These are phyloP conservation scores for Formica exsecta DNA, from an alignment of 1,140 invertebrate genomes.

Conservation along the genomic window DNA sequence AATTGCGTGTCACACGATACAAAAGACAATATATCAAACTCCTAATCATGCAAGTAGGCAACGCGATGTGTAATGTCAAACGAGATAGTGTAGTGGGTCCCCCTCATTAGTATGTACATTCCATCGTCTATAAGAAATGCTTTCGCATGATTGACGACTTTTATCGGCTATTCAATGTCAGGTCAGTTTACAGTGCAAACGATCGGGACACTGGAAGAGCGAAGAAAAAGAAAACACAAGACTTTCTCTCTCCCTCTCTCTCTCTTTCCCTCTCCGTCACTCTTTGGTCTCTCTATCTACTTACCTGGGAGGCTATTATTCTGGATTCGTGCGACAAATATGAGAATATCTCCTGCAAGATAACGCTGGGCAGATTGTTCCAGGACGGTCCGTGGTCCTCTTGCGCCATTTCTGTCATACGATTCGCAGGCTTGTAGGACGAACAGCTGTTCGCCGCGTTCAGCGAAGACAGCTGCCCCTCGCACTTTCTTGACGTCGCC, in stretches of 20 bases:
- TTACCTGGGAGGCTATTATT: constrained; percentile 87
- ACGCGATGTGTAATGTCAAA: background rate
- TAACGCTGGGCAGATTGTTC: constrained; percentile 88
- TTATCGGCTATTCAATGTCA: constrained; percentile 53
- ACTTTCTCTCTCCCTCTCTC: background rate
- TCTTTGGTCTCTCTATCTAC: background rate
- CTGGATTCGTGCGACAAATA: constrained; percentile 88
- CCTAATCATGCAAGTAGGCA: constrained; percentile 12
- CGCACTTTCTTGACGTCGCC: constrained; percentile 72
- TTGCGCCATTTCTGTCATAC: constrained; percentile 77
- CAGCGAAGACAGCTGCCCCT: constrained; percentile 75
- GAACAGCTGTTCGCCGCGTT: constrained; percentile 82
- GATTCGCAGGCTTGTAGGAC: constrained; percentile 72
- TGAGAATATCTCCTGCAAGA: constrained; percentile 89
- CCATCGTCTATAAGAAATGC: background rate
- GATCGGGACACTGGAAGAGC: background rate
- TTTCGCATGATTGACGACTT: background rate
- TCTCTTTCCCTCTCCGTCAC: background rate
- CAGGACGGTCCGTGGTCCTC: constrained; percentile 82
- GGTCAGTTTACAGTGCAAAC: constrained; percentile 51
- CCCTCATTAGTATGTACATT: constrained; percentile 8
- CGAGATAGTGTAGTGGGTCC: background rate
- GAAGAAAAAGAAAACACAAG: constrained; percentile 40
- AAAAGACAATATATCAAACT: background rate
- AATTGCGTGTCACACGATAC: background rate